Conservation (phyloP, 1,140 invertebrate species). For the Drosophila repleta region DNA sequence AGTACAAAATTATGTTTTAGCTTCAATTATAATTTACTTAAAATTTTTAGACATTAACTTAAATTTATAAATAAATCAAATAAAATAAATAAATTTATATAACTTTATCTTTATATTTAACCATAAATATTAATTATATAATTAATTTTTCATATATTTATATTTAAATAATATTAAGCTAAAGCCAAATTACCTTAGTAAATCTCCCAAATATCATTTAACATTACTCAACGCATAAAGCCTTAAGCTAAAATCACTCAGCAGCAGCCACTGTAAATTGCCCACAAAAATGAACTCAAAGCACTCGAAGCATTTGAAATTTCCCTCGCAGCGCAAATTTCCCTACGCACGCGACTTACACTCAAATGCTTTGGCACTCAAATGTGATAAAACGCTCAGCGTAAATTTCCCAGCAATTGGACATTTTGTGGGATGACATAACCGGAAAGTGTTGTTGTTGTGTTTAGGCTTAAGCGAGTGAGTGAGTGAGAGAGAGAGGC, state of each 20-base stretch:
- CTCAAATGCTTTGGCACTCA: conserved; percentile 28
- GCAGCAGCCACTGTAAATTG: conserved; percentile 1
- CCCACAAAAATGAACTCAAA: neutral
- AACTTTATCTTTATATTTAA: too few relatives aligned
- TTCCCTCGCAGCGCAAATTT: conserved; percentile 12
- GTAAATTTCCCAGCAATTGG: conserved; percentile 52
- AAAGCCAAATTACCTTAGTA: neutral
- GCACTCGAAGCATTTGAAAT: conserved; percentile 18
- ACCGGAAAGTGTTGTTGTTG: conserved; percentile 23
- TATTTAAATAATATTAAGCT: neutral
- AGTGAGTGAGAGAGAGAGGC: neutral
- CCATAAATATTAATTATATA: neutral
- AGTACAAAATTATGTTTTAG: too few relatives aligned
- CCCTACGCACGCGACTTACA: conserved; percentile 1
- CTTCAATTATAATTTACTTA: too few relatives aligned
- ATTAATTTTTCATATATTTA: too few relatives aligned
- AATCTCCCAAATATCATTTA: neutral
- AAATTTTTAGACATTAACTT: too few relatives aligned
- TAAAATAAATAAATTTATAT: too few relatives aligned
- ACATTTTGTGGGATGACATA: conserved; percentile 63
- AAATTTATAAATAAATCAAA: too few relatives aligned
- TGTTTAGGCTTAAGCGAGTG: conserved; percentile 1
- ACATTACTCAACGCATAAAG: neutral
- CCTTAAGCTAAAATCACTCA: neutral
- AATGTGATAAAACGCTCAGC: conserved; percentile 39